Evolutionary conservation across 2,113 vertebrate genomes (phyloP).

Genomic region (Apteryx mantelli): DNA sequence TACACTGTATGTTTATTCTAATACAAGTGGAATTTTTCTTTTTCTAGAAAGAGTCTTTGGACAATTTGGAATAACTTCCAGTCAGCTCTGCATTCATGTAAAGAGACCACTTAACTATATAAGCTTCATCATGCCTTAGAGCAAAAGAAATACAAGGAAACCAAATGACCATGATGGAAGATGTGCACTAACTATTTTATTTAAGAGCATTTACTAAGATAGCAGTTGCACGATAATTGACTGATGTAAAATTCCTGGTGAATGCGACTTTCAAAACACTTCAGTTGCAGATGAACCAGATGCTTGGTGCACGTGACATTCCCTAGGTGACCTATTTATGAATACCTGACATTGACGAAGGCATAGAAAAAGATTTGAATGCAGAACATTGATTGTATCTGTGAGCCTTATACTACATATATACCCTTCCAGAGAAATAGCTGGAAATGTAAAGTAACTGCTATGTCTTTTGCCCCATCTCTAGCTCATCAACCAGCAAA

Average conservation of each 20-base stretch:
- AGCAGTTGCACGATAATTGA: constrained; percentile 16
- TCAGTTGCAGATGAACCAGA: constrained; percentile 20
- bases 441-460: not conserved
- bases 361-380: not conserved
- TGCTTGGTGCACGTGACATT: constrained; percentile 2
- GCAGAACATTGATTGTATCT: not conserved
- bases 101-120: not conserved
- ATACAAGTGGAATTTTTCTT: too few relatives aligned
- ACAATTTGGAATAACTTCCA: not conserved
- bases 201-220: not conserved
- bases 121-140: not conserved
- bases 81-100: not conserved
- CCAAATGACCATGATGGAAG: not conserved
- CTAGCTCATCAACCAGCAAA: not conserved
- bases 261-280: not conserved
- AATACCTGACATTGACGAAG: not conserved
- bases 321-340: not conserved
- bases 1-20: not conserved
- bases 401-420: not conserved
- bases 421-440: not conserved
- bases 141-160: not conserved
- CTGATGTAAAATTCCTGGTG: constrained; percentile 16
- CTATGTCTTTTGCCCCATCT: not conserved
- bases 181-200: not conserved
- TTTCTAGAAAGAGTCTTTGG: not conserved